Conservation (phyloP, 2,113 vertebrate genomes). For the Barnardius zonarius region DNA sequence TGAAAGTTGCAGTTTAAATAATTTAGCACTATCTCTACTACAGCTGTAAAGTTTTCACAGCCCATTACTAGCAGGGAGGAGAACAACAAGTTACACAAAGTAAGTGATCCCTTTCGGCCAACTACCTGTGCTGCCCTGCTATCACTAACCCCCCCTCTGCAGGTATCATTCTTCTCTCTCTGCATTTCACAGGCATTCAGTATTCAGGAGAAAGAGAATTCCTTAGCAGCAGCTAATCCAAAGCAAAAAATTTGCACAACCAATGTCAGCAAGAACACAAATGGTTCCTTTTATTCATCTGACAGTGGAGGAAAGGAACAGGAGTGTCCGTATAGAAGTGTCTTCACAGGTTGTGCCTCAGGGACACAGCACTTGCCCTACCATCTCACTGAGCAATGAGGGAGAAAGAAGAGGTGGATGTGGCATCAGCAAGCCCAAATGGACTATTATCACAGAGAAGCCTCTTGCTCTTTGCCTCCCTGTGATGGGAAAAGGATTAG, state of each 20-base stretch:
- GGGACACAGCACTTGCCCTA: neutral
- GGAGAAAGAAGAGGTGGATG: neutral
- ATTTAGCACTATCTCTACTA: neutral
- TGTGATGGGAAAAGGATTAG: neutral
- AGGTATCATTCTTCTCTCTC: neutral
- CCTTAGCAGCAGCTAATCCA: neutral
- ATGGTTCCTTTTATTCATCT: neutral
- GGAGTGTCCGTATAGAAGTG: fast-evolving
- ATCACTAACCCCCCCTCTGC: neutral
- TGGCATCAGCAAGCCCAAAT: neutral
- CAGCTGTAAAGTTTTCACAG: neutral
- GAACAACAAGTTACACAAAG: neutral
- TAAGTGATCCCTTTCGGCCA: neutral
- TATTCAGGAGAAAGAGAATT: neutral
- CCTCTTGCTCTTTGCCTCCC: neutral
- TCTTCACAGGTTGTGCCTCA: neutral
- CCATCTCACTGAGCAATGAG: fast-evolving
- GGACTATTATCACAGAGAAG: fast-evolving
- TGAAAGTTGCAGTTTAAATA: neutral
- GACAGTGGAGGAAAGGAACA: neutral
- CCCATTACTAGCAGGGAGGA: neutral
- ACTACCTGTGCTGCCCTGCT: neutral
- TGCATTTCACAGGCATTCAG: neutral
- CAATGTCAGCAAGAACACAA: neutral
- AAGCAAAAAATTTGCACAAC: neutral